phyloP scores from a whole-genome alignment of 2,113 vertebrate genomes.

The Apistogramma diplotaenia region DNA sequence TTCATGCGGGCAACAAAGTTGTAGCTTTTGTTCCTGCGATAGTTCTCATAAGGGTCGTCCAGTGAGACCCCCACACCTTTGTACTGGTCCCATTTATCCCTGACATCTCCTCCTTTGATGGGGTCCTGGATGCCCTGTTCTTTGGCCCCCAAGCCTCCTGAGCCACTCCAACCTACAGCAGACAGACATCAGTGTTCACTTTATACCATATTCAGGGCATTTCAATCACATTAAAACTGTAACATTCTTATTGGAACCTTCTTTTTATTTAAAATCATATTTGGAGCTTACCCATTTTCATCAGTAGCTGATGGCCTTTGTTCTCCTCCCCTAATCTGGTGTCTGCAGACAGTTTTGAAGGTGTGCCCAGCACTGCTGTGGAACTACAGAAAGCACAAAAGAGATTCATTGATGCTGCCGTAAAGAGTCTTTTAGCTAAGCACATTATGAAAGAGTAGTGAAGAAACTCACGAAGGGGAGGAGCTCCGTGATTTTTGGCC shows the following conservation, averaged over 20 bases:
- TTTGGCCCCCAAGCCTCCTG: conserved; percentile 92
- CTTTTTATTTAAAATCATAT: not conserved
- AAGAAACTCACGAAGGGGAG: conserved; percentile 86
- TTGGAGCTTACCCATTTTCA: conserved; percentile 83
- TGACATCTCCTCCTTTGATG: conserved; percentile 93
- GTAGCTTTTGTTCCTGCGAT: conserved; percentile 96
- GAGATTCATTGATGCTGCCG: not conserved
- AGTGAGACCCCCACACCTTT: conserved; percentile 95
- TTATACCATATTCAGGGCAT: not conserved
- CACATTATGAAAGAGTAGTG: not conserved
- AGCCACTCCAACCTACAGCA: conserved; percentile 92
- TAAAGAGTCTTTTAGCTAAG: not conserved
- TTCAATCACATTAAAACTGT: not conserved
- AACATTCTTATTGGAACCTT: not conserved
- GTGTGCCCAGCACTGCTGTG: conserved; percentile 82
- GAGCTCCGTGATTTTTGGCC: conserved; percentile 83
- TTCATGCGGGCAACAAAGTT: conserved; percentile 99
- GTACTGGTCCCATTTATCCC: conserved; percentile 99
- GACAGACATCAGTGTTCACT: not conserved
- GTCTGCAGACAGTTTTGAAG: conserved; percentile 78
- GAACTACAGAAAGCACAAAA: conserved; percentile 71
- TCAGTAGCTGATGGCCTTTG: conserved; percentile 77
- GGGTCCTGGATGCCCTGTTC: conserved; percentile 99
- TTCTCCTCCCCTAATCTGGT: conserved; percentile 93
- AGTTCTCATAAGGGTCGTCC: conserved; percentile 97